These are phyloP conservation scores for Pachypanchax playfairii DNA, from an alignment of 2,113 vertebrate species.

Conservation along the genomic window DNA sequence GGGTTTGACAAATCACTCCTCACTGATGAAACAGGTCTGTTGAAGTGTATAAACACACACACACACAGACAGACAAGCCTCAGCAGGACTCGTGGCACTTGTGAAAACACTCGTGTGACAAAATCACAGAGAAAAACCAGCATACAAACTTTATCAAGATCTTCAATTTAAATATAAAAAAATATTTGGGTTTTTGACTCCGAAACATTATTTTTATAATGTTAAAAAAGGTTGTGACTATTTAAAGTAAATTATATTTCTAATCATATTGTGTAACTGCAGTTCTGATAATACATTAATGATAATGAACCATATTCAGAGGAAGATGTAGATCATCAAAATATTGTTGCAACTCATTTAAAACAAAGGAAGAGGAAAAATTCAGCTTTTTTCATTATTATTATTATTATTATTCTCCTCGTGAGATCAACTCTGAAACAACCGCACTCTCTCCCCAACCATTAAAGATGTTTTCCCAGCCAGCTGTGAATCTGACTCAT, in stretches of 20 bases:
- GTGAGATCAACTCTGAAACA: background rate
- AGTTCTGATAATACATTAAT: no score
- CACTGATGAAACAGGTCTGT: slow-evolving; percentile 33
- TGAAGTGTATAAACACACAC: background rate
- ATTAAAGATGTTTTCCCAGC: background rate
- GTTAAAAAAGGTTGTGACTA: background rate
- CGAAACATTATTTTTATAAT: background rate
- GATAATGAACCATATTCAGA: no score
- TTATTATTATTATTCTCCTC: no score
- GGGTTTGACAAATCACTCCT: slow-evolving; percentile 21
- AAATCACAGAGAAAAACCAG: slow-evolving; percentile 26
- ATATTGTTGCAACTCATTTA: no score
- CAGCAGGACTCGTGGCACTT: slow-evolving; percentile 45
- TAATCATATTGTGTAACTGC: no score
- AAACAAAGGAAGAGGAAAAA: no score
- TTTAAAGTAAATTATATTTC: background rate
- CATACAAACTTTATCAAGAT: background rate
- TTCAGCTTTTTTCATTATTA: no score
- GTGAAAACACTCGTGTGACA: slow-evolving; percentile 41
- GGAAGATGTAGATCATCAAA: no score
- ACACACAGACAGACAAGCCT: slow-evolving; percentile 46
- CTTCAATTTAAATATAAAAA: background rate
- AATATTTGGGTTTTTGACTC: background rate
- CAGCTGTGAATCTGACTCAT: background rate
- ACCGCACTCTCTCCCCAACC: background rate